Percentiles rank a stretch among this genome's conserved stretches.
Conservation (phyloP, 2,797 vertebrate species). For the Hemitrygon akajei region DNA sequence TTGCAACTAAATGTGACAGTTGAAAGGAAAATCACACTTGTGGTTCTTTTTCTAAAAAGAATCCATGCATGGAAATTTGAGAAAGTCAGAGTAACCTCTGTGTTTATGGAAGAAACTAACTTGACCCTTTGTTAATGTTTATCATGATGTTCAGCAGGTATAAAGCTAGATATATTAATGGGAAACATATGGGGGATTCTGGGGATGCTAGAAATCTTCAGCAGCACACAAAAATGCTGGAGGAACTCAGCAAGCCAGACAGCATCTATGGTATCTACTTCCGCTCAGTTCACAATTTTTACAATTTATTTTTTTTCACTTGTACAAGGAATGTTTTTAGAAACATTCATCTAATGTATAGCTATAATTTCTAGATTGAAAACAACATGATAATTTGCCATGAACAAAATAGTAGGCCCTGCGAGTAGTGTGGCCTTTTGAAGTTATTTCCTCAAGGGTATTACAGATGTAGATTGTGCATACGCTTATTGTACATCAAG, state of each 20-base stretch:
- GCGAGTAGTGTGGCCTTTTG: neutral
- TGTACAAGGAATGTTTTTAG: neutral
- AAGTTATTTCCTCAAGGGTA: neutral
- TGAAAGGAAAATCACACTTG: neutral
- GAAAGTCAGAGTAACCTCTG: neutral
- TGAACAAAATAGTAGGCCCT: neutral
- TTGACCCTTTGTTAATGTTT: constrained; percentile 9
- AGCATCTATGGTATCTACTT: too few species aligned
- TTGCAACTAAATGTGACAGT: neutral
- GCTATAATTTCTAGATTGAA: neutral
- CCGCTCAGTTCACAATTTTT: neutral
- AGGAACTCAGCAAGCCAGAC: too few species aligned
- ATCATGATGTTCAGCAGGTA: neutral
- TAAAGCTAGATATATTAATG: neutral
- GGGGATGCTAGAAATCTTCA: too few species aligned
- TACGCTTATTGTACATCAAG: neutral
- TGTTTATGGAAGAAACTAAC: neutral
- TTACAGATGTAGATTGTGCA: neutral
- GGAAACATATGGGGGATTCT: neutral
- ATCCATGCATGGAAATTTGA: neutral
- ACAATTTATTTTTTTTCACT: neutral
- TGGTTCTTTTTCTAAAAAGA: neutral
- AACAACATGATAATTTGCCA: neutral
- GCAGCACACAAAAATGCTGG: too few species aligned
- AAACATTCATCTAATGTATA: neutral